phyloP scores from a whole-genome alignment of 2,113 vertebrate genomes.

The Lepidothrix coronata region DNA sequence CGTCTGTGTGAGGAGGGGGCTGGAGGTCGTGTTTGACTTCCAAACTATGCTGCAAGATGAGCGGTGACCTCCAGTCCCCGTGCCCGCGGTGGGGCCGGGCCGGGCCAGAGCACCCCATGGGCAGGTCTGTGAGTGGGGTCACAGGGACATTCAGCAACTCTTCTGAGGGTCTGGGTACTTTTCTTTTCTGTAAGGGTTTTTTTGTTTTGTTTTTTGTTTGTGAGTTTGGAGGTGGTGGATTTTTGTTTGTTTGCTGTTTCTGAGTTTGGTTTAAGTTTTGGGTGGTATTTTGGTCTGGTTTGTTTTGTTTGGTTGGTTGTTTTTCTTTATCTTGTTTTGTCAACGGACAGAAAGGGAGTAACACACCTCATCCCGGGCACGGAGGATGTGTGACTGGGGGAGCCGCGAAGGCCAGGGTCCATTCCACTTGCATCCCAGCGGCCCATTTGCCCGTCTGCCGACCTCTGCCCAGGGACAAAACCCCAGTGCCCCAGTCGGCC shows the following conservation, averaged over 20 bases:
- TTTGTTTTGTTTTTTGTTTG: background rate
- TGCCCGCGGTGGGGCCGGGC: background rate
- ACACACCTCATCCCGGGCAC: background rate
- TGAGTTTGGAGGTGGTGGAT: background rate
- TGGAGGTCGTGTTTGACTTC: background rate
- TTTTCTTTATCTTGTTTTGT: background rate
- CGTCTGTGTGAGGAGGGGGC: background rate
- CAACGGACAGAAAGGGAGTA: background rate
- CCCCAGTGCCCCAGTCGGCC: too few species aligned
- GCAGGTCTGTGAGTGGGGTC: background rate
- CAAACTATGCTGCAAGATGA: background rate
- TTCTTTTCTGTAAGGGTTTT: background rate
- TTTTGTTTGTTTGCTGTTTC: background rate
- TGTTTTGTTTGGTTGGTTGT: background rate
- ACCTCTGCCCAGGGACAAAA: background rate
- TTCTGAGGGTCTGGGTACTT: background rate
- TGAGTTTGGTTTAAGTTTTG: background rate
- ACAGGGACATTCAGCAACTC: rapidly evolving
- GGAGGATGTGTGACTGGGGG: background rate
- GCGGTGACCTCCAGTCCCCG: background rate
- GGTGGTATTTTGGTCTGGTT: background rate
- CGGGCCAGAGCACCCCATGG: too few species aligned
- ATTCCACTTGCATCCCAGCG: background rate
- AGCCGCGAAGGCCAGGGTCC: background rate
- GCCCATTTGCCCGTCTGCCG: background rate